Evolutionary conservation across 2,113 vertebrate species (phyloP).

Genomic region (Tichodroma muraria): DNA sequence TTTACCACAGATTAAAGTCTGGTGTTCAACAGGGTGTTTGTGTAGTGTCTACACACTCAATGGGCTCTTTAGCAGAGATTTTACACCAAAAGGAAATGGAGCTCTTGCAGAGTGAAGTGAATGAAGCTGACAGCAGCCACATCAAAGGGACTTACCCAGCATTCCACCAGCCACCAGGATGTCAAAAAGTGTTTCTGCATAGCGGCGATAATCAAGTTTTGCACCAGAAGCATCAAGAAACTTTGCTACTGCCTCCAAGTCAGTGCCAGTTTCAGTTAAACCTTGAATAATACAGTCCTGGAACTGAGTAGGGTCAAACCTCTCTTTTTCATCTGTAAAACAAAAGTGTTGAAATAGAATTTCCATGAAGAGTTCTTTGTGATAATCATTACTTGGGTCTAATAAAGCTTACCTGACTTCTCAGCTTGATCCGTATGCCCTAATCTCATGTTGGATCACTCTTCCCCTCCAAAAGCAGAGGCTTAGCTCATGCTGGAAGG

Average conservation of each 20-base stretch:
- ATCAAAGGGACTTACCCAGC: constrained; percentile 85
- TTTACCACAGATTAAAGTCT: neutral
- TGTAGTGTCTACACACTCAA: neutral
- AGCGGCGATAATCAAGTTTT: constrained; percentile 99
- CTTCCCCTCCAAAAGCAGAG: neutral
- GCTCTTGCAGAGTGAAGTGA: neutral
- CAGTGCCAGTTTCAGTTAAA: constrained; percentile 98
- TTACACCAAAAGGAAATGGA: neutral
- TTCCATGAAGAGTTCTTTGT: neutral
- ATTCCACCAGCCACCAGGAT: constrained; percentile 99
- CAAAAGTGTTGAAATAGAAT: neutral
- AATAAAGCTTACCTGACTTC: neutral
- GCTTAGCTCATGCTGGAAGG: neutral
- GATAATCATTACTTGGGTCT: neutral
- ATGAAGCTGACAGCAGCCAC: neutral
- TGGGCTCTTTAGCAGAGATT: neutral
- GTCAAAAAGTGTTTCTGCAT: constrained; percentile 99
- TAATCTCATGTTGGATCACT: neutral
- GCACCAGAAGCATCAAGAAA: constrained; percentile 99
- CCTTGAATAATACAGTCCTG: constrained; percentile 99
- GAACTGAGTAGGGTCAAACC: constrained; percentile 99
- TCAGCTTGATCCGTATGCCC: neutral
- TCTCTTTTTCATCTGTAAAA: constrained; percentile 99
- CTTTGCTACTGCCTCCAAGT: constrained; percentile 98
- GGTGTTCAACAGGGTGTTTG: no score